Conservation (phyloP, 2,797 vertebrate species). For the Trachurus trachurus region DNA sequence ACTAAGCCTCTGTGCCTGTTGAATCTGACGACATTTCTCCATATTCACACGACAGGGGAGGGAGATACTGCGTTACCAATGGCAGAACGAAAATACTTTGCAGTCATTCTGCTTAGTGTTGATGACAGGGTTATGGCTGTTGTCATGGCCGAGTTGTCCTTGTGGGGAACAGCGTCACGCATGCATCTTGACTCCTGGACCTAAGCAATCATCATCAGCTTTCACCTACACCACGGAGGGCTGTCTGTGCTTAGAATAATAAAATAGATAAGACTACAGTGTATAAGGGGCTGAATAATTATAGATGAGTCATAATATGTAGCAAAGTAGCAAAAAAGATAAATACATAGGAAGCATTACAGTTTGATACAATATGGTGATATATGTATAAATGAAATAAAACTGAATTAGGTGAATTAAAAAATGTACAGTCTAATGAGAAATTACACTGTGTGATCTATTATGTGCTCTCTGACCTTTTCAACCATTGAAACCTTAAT, state of each 20-base stretch:
- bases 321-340: background rate
- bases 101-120: constrained; percentile 47
- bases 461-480: background rate
- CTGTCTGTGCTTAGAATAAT: constrained; percentile 4
- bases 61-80: constrained; percentile 45
- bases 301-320: background rate
- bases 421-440: background rate
- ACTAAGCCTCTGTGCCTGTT: constrained; percentile 27
- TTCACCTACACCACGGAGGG: background rate
- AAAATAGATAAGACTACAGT: background rate
- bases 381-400: background rate
- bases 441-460: background rate
- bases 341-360: background rate
- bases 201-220: constrained; percentile 10
- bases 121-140: constrained; percentile 48
- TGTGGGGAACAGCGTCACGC: constrained; percentile 32
- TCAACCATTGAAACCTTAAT: background rate
- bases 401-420: background rate
- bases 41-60: constrained; percentile 36
- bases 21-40: constrained; percentile 43
- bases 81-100: constrained; percentile 37
- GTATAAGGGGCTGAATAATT: background rate
- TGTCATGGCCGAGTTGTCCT: constrained; percentile 39
- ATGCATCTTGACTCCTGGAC: constrained; percentile 37
- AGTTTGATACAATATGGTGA: background rate